A percentile compares a stretch with the other conserved stretches of the same genome.
Evolutionary conservation across 1,140 invertebrate genomes (phyloP).

Genomic region (Drosophila paulistorum): DNA sequence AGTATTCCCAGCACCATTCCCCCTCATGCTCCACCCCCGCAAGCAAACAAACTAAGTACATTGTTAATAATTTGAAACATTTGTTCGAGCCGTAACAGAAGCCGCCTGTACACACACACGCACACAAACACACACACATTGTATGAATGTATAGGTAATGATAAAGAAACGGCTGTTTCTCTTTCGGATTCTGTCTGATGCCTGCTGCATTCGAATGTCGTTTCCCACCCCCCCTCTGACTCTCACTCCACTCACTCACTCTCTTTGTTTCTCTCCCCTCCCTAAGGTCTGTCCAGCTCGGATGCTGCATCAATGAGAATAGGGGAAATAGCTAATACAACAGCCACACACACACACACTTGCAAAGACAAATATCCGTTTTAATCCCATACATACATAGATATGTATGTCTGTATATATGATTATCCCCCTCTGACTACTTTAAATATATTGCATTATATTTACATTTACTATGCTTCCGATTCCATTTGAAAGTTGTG

Average conservation of each 20-base stretch:
- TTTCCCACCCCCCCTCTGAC: constrained; percentile 28
- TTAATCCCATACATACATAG: neutral
- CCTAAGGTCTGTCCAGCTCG: neutral
- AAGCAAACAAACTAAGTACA: neutral
- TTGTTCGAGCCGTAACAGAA: constrained; percentile 13
- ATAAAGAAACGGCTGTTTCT: constrained; percentile 51
- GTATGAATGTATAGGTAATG: constrained; percentile 20
- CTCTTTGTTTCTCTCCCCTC: neutral
- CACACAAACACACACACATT: constrained; percentile 8
- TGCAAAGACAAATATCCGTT: neutral
- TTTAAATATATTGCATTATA: neutral
- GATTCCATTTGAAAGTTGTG: constrained; percentile 8
- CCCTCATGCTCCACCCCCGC: neutral
- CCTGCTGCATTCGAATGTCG: constrained; percentile 36
- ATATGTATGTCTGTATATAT: neutral
- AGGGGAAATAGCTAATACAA: constrained; percentile 26
- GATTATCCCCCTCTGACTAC: no score
- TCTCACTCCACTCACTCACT: neutral
- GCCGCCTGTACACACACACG: constrained; percentile 10
- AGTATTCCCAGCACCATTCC: no score
- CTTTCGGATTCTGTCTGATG: constrained; percentile 8
- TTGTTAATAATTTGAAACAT: constrained; percentile 45
- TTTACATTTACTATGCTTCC: constrained; percentile 1
- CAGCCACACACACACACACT: neutral
- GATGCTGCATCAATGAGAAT: constrained; percentile 18